A percentile compares a stretch with the other conserved stretches of the same genome.
Evolutionary conservation across 2,888 invertebrate species (phyloP).

Genomic region (Vanessa cardui): DNA sequence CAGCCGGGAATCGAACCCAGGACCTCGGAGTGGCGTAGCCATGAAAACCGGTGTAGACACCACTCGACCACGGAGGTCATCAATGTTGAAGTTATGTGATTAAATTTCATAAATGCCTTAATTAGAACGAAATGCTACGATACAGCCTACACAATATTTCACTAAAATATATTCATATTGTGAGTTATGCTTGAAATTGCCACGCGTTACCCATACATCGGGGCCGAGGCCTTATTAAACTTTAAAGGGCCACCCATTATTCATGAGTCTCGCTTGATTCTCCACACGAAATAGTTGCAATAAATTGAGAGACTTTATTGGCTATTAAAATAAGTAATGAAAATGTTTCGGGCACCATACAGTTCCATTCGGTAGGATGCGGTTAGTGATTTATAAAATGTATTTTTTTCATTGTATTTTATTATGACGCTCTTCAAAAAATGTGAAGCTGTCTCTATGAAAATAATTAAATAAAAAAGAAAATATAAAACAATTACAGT

Average conservation of each 20-base stretch:
- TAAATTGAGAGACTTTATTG: conserved; percentile 77
- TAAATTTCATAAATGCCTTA: neutral
- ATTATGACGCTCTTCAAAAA: neutral
- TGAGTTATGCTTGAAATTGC: conserved; percentile 50
- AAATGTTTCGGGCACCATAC: conserved; percentile 55
- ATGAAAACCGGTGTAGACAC: too few relatives aligned
- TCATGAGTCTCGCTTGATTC: conserved; percentile 74
- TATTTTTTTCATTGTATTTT: conserved; percentile 15
- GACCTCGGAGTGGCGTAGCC: too few relatives aligned
- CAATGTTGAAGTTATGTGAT: neutral
- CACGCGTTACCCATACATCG: conserved; percentile 58
- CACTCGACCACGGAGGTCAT: too few relatives aligned
- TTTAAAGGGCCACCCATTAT: conserved; percentile 72
- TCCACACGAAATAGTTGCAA: conserved; percentile 72
- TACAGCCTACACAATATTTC: conserved; percentile 18
- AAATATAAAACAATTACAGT: too few relatives aligned
- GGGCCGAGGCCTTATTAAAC: conserved; percentile 67
- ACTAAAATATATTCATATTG: conserved; percentile 32
- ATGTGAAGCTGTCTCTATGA: too few relatives aligned
- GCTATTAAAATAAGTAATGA: conserved; percentile 80
- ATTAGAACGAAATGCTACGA: neutral
- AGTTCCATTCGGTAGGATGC: conserved; percentile 38
- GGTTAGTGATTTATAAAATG: conserved; percentile 27
- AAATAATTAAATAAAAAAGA: too few relatives aligned
- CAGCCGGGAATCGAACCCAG: too few relatives aligned